A percentile compares a stretch with the other conserved stretches of the same genome.
phyloP scores from a whole-genome alignment of 2,113 vertebrate genomes.

The Nyctibius bracteatus region DNA sequence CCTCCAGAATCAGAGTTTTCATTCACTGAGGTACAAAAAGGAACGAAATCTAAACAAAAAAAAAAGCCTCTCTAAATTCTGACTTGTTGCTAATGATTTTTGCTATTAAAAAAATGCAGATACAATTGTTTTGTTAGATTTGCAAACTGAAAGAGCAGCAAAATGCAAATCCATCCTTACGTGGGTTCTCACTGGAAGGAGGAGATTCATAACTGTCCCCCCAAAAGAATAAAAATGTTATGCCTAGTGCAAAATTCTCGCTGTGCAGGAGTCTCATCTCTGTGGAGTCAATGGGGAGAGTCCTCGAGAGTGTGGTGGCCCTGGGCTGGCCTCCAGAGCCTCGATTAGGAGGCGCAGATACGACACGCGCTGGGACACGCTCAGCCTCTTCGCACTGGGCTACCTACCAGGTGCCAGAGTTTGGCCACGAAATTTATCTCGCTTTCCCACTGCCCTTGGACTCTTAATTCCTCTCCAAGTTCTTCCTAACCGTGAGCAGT shows the following conservation, averaged over 20 bases:
- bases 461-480: not conserved
- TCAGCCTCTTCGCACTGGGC: not conserved
- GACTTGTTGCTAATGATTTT: not conserved
- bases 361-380: not conserved
- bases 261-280: not conserved
- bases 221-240: accelerated
- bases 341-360: not conserved
- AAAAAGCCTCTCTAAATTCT: not conserved
- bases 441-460: not conserved
- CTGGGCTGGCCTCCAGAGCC: not conserved
- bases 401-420: not conserved
- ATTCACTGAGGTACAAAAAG: not conserved
- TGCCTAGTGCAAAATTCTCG: not conserved
- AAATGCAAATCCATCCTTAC: not conserved
- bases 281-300: not conserved
- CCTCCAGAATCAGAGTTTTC: not conserved
- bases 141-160: not conserved
- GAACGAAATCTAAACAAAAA: not conserved
- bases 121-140: not conserved
- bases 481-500: not conserved
- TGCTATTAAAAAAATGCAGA: not conserved
- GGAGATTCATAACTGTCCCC: not conserved
- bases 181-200: not conserved
- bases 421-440: accelerated
- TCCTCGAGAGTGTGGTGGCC: accelerated